Conservation (phyloP, 2,113 vertebrate species). For the Pionites leucogaster region DNA sequence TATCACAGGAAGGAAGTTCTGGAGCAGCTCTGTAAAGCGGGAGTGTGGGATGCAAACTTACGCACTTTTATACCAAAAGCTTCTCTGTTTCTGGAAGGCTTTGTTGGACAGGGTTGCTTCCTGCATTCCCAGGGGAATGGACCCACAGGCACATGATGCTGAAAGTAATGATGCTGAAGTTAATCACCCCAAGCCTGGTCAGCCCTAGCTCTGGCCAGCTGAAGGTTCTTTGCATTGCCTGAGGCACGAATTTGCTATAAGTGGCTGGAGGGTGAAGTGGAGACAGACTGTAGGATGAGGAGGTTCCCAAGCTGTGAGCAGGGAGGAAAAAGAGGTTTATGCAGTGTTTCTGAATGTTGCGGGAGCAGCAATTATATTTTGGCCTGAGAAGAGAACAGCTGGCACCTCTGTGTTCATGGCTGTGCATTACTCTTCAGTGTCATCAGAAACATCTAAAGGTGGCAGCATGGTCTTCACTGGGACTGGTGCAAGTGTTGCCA, state of each 20-base stretch:
- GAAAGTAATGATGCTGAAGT: neutral
- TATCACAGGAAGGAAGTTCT: neutral
- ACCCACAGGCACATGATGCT: neutral
- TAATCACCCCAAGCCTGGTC: neutral
- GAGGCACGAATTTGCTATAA: neutral
- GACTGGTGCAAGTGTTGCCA: neutral
- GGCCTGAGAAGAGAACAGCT: neutral
- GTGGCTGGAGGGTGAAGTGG: neutral
- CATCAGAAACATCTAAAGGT: neutral
- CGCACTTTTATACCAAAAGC: neutral
- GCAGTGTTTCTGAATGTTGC: neutral
- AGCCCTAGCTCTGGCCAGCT: neutral
- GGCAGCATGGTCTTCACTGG: neutral
- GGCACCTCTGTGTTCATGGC: neutral
- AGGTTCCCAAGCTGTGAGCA: neutral
- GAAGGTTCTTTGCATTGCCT: rapidly evolving
- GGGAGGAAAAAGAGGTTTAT: neutral
- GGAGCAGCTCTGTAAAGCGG: neutral
- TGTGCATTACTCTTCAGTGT: neutral
- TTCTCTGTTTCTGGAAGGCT: neutral
- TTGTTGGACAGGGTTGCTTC: neutral
- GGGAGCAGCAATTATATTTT: neutral
- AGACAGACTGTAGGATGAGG: neutral
- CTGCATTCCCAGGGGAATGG: rapidly evolving
- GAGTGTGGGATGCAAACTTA: neutral